Base-by-base conservation (phyloP, 2,797 vertebrate species). In the Xyrichtys novacula region DNA sequence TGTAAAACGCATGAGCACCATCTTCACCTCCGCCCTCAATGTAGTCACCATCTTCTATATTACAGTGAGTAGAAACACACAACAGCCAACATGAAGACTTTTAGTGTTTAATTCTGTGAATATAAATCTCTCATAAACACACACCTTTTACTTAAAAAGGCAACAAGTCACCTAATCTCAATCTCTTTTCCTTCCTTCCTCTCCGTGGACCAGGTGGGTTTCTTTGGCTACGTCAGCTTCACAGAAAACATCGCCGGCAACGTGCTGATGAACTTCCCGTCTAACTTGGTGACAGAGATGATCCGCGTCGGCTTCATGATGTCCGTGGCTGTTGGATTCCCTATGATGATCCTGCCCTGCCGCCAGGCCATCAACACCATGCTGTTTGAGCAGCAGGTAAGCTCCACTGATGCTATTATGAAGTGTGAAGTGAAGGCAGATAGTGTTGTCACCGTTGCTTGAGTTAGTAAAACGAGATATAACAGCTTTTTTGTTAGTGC, bases 271-370 rank as follows among this genome's bases (percentile, higher is more conserved):
- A 98, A 99, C 89, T 99, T 99, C 85, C 97, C 98, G 0, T 98
- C 97, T 80, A 99, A 98, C 91, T 89, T 96, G 69, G 98, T 99
- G 89, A 99, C 98, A 0, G 96, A 96, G 90, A 96, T 98, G 95
- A 96, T 98, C 72, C 95, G 96, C 0, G 95, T 97, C 65, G 98
- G 98, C 36, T 99, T 99, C 75, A 95, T 98, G 96, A 98, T 99
- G 97, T 99, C 98, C 0, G 98, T 99, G 87, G 98, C 98, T 0
- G 95, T 99, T 36, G 97, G 97, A 7, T 99, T 99, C 71, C 98
- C 98, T 1, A 98, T 99, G 98, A 99, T 99, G 98, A 99, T 99
- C 80, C 89, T 99, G 61, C 98, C 98, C 0, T 99, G 98, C 86
- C 93, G 98, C 23, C 98, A 99, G 93, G 98, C 98, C 7, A 91